phyloP scores from a whole-genome alignment of 2,113 vertebrate genomes.

The Picathartes gymnocephalus region DNA sequence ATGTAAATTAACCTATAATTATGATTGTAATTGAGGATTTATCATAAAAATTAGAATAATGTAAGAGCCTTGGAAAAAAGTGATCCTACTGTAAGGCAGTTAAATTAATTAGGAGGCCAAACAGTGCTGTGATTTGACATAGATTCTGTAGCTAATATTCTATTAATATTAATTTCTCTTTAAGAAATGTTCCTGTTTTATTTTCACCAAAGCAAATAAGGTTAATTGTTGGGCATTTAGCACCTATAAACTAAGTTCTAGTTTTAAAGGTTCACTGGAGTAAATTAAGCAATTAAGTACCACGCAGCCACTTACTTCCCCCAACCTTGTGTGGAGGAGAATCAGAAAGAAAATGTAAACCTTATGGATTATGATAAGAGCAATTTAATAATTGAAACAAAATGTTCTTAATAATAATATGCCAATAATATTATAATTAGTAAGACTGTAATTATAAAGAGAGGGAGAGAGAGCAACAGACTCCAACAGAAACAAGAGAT shows the following conservation, averaged over 20 bases:
- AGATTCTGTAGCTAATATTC: not conserved
- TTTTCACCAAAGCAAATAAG: constrained; percentile 32
- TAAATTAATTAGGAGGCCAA: constrained; percentile 22
- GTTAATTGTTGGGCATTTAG: constrained; percentile 42
- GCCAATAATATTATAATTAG: not conserved
- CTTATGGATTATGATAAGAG: not conserved
- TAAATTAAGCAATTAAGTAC: not conserved
- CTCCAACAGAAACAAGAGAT: not conserved
- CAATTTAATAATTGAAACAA: not conserved
- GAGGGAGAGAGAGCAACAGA: not conserved
- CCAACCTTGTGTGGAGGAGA: not conserved
- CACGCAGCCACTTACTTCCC: not conserved
- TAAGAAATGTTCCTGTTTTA: constrained; percentile 32
- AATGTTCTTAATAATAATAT: not conserved
- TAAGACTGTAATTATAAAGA: not conserved
- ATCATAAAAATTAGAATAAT: not conserved
- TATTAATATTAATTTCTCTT: constrained; percentile 44
- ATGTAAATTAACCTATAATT: constrained; percentile 35
- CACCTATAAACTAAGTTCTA: constrained; percentile 5
- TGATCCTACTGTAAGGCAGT: not conserved
- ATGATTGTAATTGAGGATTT: constrained; percentile 7
- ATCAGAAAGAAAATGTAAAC: not conserved
- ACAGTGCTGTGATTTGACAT: not conserved
- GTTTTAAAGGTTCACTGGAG: constrained; percentile 5
- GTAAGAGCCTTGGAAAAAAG: not conserved